A percentile compares a stretch with the other conserved stretches of the same genome.
These are phyloP conservation scores for Halesus radiatus DNA, from an alignment of 1,140 invertebrate genomes.

Conservation along the genomic window DNA sequence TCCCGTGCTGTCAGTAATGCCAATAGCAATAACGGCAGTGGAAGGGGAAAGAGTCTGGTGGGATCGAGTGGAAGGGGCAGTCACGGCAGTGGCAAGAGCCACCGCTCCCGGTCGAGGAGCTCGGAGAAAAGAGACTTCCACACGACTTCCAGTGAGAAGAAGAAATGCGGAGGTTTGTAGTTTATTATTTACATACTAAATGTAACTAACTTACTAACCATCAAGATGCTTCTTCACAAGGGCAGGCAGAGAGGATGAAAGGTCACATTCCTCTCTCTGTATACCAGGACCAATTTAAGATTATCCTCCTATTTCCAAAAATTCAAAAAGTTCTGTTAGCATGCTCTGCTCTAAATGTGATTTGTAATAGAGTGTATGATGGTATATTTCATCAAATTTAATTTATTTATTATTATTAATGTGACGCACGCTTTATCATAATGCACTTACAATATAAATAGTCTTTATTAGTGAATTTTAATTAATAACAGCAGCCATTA, in stretches of 20 bases:
- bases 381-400: too few species aligned
- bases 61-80: constrained; percentile 43
- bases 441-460: too few species aligned
- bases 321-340: too few species aligned
- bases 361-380: too few species aligned
- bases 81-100: constrained; percentile 48
- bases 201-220: not conserved
- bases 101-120: constrained; percentile 50
- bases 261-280: not conserved
- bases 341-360: too few species aligned
- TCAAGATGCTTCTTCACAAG: not conserved
- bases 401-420: too few species aligned
- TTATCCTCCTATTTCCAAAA: too few species aligned
- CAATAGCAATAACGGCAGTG: constrained; percentile 10
- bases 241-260: not conserved
- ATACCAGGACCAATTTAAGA: too few species aligned
- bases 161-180: constrained; percentile 47
- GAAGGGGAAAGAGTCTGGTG: constrained; percentile 50
- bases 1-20: not conserved
- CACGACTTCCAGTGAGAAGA: constrained; percentile 53
- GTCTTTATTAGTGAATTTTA: too few species aligned
- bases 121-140: constrained; percentile 48
- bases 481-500: too few species aligned
- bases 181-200: not conserved
- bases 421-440: too few species aligned